A percentile compares a stretch with the other conserved stretches of the same genome.
Evolutionary conservation across 2,797 vertebrate species (phyloP).

Genomic region (Emydoidea blandingii): DNA sequence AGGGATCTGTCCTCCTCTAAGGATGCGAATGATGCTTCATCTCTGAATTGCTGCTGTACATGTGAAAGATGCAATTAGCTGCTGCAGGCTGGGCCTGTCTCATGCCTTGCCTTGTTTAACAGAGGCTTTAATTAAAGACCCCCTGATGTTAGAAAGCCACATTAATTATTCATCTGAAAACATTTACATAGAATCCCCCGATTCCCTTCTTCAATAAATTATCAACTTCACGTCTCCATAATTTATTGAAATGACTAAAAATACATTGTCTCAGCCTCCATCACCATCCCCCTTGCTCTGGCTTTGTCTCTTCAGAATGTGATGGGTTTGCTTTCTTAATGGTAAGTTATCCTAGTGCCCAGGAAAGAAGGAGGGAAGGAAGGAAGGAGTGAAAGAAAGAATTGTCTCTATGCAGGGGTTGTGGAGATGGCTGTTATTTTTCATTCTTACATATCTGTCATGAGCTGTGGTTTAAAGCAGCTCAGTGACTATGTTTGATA

Average conservation of each 20-base stretch:
- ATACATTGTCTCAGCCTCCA: constrained; percentile 79
- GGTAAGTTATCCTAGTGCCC: constrained; percentile 70
- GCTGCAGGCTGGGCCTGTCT: constrained; percentile 65
- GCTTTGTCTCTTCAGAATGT: constrained; percentile 74
- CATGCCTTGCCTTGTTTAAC: constrained; percentile 80
- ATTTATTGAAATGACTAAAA: constrained; percentile 86
- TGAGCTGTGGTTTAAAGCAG: constrained; percentile 60
- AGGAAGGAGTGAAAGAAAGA: not conserved
- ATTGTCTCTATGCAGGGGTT: constrained; percentile 48
- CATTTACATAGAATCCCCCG: constrained; percentile 85
- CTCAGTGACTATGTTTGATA: not conserved
- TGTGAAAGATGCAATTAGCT: constrained; percentile 81
- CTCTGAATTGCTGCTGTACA: constrained; percentile 56
- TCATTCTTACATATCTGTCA: constrained; percentile 43
- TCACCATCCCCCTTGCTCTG: constrained; percentile 68
- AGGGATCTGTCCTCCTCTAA: constrained; percentile 68
- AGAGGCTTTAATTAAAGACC: constrained; percentile 86
- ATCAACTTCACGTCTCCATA: constrained; percentile 84
- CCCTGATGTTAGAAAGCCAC: constrained; percentile 81
- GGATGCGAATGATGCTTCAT: constrained; percentile 65
- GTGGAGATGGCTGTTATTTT: constrained; percentile 52
- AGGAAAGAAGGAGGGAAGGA: not conserved
- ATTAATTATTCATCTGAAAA: constrained; percentile 88
- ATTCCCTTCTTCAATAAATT: constrained; percentile 85
- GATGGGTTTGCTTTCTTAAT: constrained; percentile 70